Conservation (phyloP, 2,113 vertebrate species). For the Mesembrinibis cayennensis region DNA sequence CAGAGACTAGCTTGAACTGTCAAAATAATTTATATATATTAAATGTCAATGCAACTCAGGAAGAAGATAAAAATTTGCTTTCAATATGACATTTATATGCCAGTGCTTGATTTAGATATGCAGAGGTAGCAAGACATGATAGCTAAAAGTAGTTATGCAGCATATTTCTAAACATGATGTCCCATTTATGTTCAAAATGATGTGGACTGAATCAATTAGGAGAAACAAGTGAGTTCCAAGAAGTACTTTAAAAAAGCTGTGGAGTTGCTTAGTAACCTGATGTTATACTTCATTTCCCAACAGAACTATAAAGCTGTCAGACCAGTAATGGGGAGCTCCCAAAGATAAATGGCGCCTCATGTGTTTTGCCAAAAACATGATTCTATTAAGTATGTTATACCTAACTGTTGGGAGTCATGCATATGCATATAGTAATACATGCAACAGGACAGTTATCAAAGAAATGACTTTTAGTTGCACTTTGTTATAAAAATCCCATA, state of each 20-base stretch:
- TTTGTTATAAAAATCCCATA: slow-evolving; percentile 23
- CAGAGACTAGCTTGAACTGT: slow-evolving; percentile 62
- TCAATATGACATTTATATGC: slow-evolving; percentile 72
- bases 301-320: slow-evolving; percentile 53
- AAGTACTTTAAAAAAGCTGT: slow-evolving; percentile 59
- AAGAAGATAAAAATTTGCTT: slow-evolving; percentile 72
- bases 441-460: neutral
- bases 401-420: neutral
- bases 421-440: neutral
- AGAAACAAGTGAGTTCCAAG: slow-evolving; percentile 71
- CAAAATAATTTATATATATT: slow-evolving; percentile 73
- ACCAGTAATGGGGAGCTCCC: slow-evolving; percentile 23
- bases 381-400: neutral
- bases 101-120: slow-evolving; percentile 71
- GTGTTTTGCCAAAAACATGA: slow-evolving; percentile 4
- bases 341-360: slow-evolving; percentile 23
- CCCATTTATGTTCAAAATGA: slow-evolving; percentile 75
- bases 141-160: slow-evolving; percentile 61
- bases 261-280: slow-evolving; percentile 72
- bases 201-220: slow-evolving; percentile 75
- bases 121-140: slow-evolving; percentile 66
- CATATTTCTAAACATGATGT: slow-evolving; percentile 75
- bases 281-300: slow-evolving; percentile 65
- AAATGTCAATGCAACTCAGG: slow-evolving; percentile 68
- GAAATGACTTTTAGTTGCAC: neutral